phyloP scores from a whole-genome alignment of 2,797 vertebrate genomes.

The Lates japonicus region DNA sequence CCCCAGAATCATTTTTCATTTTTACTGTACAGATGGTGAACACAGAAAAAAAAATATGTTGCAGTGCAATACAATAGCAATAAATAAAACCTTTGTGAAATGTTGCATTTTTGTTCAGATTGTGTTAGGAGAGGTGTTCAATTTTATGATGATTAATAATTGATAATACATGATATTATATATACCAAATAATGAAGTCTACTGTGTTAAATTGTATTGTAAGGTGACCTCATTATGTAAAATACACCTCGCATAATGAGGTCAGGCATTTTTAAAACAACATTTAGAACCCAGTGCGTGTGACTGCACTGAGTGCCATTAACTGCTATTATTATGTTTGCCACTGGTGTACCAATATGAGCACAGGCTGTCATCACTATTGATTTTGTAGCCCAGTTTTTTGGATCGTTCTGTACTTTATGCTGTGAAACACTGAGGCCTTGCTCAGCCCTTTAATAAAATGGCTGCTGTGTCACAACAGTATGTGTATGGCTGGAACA shows the following conservation, averaged over 20 bases:
- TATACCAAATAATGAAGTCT: neutral
- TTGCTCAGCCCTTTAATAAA: constrained; percentile 36
- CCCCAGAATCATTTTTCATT: constrained; percentile 12
- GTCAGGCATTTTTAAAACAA: neutral
- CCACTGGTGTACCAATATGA: constrained; percentile 8
- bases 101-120: neutral
- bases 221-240: neutral
- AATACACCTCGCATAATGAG: neutral
- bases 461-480: constrained; percentile 44
- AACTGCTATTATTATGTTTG: constrained; percentile 37
- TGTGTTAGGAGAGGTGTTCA: neutral
- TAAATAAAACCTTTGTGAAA: neutral
- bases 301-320: constrained; percentile 12
- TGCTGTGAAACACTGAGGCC: neutral
- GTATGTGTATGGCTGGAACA: neutral
- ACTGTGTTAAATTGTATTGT: neutral
- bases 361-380: constrained; percentile 18
- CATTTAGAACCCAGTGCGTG: neutral
- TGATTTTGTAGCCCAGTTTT: constrained; percentile 35
- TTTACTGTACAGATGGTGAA: constrained; percentile 7
- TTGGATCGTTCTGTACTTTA: constrained; percentile 26
- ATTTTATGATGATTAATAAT: neutral
- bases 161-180: constrained; percentile 10
- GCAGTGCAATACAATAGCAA: neutral
- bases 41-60: neutral